Evolutionary conservation across 2,113 vertebrate genomes (phyloP), one percentile per base, ranked within the genome.

Genomic region (Maccullochella peelii): DNA sequence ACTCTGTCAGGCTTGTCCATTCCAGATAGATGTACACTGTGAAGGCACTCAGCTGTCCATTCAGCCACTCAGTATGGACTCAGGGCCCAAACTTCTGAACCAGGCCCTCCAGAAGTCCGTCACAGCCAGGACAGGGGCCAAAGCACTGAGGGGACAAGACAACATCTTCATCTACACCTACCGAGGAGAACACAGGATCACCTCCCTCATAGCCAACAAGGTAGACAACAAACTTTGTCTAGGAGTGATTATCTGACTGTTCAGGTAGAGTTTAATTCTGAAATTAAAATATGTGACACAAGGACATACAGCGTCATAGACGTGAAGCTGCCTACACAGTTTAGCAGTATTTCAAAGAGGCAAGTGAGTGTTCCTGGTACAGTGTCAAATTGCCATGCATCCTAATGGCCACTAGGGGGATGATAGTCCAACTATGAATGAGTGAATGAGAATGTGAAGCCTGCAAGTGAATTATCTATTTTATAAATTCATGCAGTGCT

Each of bases 191-290:
- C 94, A 91, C 81, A 96, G 97, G 78, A 94, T 99, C 90, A 97
- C 96, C 6, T 96, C 97, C 38, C 95, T 97, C 69, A 96, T 98
- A 83, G 96, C 96, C 89, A 99, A 99, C 63, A 97, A 98, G 97
- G 97, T 99, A 94, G 40, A 82, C 2, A 4, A 47, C 50, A 57
- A 15, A 40, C 6, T 16, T 18, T 74, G 20, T 16, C 21, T 27
- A 2, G 1, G 10, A 25, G 30, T 62, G 23, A 72, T 77, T 0
- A 0, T 73, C 23, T 50, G 11, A 70, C 16, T 1, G 30, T 59
- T 36, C 16, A 7, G 8, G 8, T 10, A 15, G 2, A 25, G 38
- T 21, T 44, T 52, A 20, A 11, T 23, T 57, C 20, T 75, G 21
- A 66, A 40, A 54, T n/a, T 11, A n/a, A 52, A 38, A 49, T 52